phyloP scores from a whole-genome alignment of 2,888 invertebrate species.

The Merodon equestris region DNA sequence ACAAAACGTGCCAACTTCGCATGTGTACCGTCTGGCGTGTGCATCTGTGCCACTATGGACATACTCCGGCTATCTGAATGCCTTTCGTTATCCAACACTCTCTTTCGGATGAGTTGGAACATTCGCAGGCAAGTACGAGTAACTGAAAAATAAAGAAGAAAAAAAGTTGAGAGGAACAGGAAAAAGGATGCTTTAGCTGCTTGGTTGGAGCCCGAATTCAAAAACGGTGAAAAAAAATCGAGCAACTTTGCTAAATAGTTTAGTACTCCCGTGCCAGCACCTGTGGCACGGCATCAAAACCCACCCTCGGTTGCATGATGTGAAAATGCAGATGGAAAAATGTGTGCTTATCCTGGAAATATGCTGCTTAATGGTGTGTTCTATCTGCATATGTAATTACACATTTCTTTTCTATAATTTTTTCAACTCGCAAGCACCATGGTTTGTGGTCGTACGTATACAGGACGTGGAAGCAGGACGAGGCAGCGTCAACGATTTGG shows the following conservation, averaged over 20 bases:
- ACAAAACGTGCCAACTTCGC: conserved; percentile 44
- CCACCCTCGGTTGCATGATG: conserved; percentile 3
- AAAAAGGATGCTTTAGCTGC: conserved; percentile 39
- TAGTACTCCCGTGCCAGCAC: conserved; percentile 42
- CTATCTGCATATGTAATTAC: conserved; percentile 48
- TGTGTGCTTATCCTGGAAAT: conserved; percentile 53
- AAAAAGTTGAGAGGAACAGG: too few relatives aligned
- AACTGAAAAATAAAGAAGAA: conserved; percentile 28
- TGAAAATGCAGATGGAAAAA: conserved; percentile 39
- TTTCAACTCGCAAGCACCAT: too few relatives aligned
- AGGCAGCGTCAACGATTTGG: not conserved
- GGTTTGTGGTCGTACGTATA: not conserved
- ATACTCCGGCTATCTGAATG: conserved; percentile 11
- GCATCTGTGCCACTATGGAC: not conserved
- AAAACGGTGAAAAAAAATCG: conserved; percentile 11
- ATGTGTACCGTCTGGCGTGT: conserved; percentile 7
- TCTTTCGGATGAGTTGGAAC: conserved; percentile 50
- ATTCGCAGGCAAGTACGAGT: conserved; percentile 13
- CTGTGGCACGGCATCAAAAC: conserved; percentile 40
- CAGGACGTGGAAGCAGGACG: not conserved
- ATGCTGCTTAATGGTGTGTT: conserved; percentile 65
- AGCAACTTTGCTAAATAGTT: conserved; percentile 46
- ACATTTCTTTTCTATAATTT: conserved; percentile 3
- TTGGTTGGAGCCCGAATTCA: conserved; percentile 16
- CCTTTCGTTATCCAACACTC: conserved; percentile 45